Evolutionary conservation across 2,888 invertebrate genomes (phyloP).

Genomic region (Melanchra persicariae): DNA sequence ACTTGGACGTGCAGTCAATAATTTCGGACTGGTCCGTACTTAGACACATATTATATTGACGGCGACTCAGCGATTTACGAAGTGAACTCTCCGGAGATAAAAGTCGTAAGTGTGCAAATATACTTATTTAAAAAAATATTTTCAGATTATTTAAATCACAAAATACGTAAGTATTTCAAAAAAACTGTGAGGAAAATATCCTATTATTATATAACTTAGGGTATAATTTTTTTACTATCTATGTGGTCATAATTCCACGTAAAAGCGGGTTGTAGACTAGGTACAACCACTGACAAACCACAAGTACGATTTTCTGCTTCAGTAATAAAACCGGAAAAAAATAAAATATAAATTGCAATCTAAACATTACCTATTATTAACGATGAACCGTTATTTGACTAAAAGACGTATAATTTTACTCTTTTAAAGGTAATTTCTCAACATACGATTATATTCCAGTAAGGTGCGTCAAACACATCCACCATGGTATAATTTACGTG

Average conservation of each 20-base stretch:
- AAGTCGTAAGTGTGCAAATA: not conserved
- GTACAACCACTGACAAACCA: slow-evolving; percentile 20
- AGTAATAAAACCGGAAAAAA: slow-evolving; percentile 12
- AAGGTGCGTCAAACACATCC: slow-evolving; percentile 1
- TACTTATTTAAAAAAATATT: too few species aligned
- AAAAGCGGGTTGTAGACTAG: slow-evolving; percentile 32
- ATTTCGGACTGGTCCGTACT: not conserved
- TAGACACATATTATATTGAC: not conserved
- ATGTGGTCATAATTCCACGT: not conserved
- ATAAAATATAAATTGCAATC: not conserved
- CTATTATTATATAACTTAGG: too few species aligned
- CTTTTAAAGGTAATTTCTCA: not conserved
- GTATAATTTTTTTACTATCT: not conserved
- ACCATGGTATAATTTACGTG: slow-evolving; percentile 37
- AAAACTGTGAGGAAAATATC: not conserved
- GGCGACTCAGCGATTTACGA: not conserved
- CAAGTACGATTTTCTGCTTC: slow-evolving; percentile 33
- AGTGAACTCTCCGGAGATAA: not conserved
- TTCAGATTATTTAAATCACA: too few species aligned
- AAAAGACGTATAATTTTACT: not conserved
- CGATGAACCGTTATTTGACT: not conserved
- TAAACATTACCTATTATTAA: not conserved
- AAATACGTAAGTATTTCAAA: not conserved
- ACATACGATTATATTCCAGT: not conserved
- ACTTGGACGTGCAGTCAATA: slow-evolving; percentile 7